These are phyloP conservation scores for Chelonia mydas DNA, from an alignment of 2,797 vertebrate species.

Conservation along the genomic window DNA sequence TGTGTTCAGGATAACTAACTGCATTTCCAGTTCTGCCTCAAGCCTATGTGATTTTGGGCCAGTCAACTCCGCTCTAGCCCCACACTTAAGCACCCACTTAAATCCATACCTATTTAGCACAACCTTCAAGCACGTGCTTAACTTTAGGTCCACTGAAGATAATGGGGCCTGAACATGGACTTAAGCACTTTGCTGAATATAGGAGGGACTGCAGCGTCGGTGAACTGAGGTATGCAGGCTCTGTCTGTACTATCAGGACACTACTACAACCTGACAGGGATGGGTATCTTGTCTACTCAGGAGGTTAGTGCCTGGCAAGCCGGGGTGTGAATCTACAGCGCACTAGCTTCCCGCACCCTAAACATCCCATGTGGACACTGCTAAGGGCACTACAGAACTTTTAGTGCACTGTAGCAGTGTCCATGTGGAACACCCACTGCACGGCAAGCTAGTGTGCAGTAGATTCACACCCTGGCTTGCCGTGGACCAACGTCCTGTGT, in stretches of 20 bases:
- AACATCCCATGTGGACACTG: background rate
- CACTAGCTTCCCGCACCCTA: background rate
- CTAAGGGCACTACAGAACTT: background rate
- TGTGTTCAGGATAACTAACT: background rate
- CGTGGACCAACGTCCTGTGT: accelerated
- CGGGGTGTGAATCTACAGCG: background rate
- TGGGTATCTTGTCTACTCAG: background rate
- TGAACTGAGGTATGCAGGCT: background rate
- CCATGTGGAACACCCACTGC: background rate
- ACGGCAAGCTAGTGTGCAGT: background rate
- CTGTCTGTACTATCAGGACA: background rate
- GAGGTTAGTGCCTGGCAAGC: background rate
- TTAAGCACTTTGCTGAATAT: background rate
- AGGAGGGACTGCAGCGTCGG: background rate
- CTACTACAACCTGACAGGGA: background rate
- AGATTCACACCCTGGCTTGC: background rate
- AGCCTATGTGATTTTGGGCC: background rate
- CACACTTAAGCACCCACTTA: background rate
- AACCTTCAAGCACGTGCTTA: background rate
- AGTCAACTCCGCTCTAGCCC: background rate
- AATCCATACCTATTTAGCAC: background rate
- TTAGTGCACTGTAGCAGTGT: background rate
- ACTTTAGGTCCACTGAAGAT: background rate
- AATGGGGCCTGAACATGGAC: background rate
- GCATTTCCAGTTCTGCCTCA: background rate